A percentile compares a stretch with the other conserved stretches of the same genome.
Conservation (phyloP, 1,140 invertebrate genomes). For the Bombus haemorrhoidalis region DNA sequence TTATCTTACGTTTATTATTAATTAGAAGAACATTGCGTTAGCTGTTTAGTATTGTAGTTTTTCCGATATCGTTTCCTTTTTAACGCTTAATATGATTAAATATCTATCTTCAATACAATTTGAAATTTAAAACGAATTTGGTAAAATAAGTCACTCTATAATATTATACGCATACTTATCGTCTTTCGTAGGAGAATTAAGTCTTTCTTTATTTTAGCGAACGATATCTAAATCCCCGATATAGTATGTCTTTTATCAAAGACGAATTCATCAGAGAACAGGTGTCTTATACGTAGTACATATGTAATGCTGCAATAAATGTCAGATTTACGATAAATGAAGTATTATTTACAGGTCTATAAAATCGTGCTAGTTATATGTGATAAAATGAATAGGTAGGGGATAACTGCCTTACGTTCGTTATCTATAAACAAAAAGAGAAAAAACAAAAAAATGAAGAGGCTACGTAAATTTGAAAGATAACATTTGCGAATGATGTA, state of each 20-base stretch:
- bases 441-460: background rate
- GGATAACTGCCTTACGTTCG: background rate
- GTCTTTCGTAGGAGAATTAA: too few species aligned
- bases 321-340: background rate
- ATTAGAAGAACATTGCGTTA: too few species aligned
- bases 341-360: background rate
- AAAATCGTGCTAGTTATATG: background rate
- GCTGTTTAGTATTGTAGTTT: too few species aligned
- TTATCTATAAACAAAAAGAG: background rate
- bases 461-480: background rate
- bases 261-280: background rate
- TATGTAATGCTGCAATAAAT: background rate
- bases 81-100: too few species aligned
- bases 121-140: background rate
- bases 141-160: background rate
- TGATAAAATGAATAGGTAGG: background rate
- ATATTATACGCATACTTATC: too few species aligned
- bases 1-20: too few species aligned
- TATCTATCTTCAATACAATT: background rate
- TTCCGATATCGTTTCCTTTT: too few species aligned
- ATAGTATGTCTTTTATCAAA: background rate
- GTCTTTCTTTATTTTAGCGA: background rate
- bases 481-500: background rate
- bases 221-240: background rate
- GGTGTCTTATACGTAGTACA: too few species aligned